Evolutionary conservation across 2,113 vertebrate genomes (phyloP).

Genomic region (Lycaon pictus): DNA sequence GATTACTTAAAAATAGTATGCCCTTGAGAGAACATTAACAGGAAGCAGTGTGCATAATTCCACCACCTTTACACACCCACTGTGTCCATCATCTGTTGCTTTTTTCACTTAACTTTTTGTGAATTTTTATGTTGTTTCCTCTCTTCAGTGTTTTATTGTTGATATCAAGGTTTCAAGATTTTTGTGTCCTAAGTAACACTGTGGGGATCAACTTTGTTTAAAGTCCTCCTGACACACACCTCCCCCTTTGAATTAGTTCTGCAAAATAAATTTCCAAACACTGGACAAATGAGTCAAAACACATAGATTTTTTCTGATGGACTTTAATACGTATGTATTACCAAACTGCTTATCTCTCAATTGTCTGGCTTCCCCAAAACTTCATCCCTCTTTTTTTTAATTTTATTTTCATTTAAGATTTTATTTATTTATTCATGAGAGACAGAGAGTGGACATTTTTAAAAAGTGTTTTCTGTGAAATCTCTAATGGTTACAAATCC

Average conservation of each 20-base stretch:
- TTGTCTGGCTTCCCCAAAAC: background rate
- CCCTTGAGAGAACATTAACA: background rate
- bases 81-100: background rate
- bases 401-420: too few relatives aligned
- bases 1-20: background rate
- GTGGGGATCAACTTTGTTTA: conserved; percentile 10
- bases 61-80: background rate
- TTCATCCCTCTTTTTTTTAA: background rate
- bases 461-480: background rate
- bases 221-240: background rate
- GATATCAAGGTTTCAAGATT: background rate
- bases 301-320: background rate
- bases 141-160: conserved; percentile 7
- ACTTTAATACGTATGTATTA: background rate
- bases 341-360: background rate
- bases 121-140: background rate
- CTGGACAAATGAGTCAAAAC: background rate
- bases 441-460: background rate
- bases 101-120: background rate
- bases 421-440: too few relatives aligned
- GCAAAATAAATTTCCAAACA: conserved; percentile 39
- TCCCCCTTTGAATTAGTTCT: conserved; percentile 25
- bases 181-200: background rate
- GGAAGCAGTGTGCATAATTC: background rate
- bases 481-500: background rate